phyloP scores from a whole-genome alignment of 2,888 invertebrate genomes.

The Meloe dianella region DNA sequence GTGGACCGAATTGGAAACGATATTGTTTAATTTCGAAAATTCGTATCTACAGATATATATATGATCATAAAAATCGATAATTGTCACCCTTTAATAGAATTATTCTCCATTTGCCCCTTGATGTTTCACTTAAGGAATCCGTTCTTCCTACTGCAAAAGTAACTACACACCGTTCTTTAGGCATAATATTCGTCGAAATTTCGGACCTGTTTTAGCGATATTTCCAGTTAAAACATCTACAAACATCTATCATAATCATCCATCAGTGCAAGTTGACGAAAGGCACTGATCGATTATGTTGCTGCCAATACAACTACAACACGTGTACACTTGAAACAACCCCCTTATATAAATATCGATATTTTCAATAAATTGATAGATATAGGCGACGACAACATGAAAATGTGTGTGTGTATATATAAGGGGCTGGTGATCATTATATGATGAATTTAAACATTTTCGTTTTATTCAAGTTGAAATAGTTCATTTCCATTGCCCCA shows the following conservation, averaged over 20 bases:
- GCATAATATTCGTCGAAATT: no score
- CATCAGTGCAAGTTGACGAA: conserved; percentile 21
- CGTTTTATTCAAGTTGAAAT: conserved; percentile 56
- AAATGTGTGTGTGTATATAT: conserved; percentile 6
- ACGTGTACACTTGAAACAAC: conserved; percentile 43
- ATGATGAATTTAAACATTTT: conserved; percentile 48
- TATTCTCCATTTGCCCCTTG: no score
- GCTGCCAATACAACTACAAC: conserved; percentile 43
- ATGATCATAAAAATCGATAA: neutral
- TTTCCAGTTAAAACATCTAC: no score
- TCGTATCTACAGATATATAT: conserved; percentile 19
- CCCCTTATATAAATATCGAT: conserved; percentile 47
- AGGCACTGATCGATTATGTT: conserved; percentile 36
- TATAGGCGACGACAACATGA: neutral
- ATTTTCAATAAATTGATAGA: conserved; percentile 47
- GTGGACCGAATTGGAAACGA: conserved; percentile 50
- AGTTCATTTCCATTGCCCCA: conserved; percentile 54
- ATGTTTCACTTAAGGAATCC: no score
- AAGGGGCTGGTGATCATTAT: conserved; percentile 41
- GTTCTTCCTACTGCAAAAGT: no score
- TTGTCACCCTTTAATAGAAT: neutral
- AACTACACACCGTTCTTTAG: no score
- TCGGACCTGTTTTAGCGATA: no score
- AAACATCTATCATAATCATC: conserved; percentile 38
- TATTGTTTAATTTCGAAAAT: conserved; percentile 52